Percentiles rank a stretch among this genome's conserved stretches.
phyloP scores from a whole-genome alignment of 2,888 invertebrate species.

The Petrolisthes manimaculis region DNA sequence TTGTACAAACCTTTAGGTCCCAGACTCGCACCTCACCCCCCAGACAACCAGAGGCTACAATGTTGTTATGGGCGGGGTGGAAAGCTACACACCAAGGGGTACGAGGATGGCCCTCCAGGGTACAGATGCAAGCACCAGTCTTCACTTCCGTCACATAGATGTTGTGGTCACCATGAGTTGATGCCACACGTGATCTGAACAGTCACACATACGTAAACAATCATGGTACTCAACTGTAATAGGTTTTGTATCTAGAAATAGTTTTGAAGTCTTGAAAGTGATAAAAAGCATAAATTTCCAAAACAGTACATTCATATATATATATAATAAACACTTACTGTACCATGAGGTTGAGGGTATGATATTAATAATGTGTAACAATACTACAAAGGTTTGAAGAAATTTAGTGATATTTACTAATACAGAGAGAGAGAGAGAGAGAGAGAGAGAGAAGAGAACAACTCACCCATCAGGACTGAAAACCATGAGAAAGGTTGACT shows the following conservation, averaged over 20 bases:
- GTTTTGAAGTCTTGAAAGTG: not conserved
- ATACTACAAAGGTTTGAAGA: too few species aligned
- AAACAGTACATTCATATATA: not conserved
- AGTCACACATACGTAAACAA: not conserved
- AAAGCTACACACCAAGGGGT: conserved; percentile 93
- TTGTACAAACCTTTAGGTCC: conserved; percentile 78
- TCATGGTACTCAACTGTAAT: not conserved
- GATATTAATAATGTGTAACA: too few species aligned
- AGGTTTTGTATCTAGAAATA: not conserved
- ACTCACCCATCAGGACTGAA: conserved; percentile 88
- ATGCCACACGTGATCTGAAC: conserved; percentile 82
- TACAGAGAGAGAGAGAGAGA: too few species aligned
- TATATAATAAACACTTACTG: too few species aligned
- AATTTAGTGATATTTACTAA: too few species aligned
- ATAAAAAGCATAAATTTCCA: not conserved
- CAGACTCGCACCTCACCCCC: conserved; percentile 91
- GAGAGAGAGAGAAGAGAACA: not conserved
- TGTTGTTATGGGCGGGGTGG: conserved; percentile 85
- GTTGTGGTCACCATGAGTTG: conserved; percentile 90
- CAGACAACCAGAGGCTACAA: conserved; percentile 88
- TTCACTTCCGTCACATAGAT: conserved; percentile 86
- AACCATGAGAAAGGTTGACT: conserved; percentile 87
- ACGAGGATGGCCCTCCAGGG: conserved; percentile 84
- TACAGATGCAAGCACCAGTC: conserved; percentile 81
- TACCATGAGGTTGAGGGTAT: too few species aligned